These are phyloP conservation scores for Laspeyria flexula DNA, from an alignment of 2,888 invertebrate species.

Conservation along the genomic window DNA sequence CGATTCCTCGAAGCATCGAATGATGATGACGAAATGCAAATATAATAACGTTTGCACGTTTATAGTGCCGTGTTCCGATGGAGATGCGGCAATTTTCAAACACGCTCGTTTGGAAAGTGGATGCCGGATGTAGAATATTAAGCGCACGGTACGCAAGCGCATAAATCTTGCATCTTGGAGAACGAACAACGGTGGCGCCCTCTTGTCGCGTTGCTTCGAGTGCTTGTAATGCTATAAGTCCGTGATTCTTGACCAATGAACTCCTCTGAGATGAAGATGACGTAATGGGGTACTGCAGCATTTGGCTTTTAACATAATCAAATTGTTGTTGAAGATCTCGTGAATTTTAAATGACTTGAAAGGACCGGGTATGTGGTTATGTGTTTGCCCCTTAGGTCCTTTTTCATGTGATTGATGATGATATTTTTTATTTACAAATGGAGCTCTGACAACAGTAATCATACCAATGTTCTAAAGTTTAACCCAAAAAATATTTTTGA, in stretches of 20 bases:
- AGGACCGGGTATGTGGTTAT: too few relatives aligned
- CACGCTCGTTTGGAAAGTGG: slow-evolving; percentile 65
- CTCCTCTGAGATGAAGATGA: slow-evolving; percentile 5
- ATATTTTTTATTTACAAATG: too few relatives aligned
- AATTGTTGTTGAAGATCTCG: not conserved
- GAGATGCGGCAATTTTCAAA: slow-evolving; percentile 67
- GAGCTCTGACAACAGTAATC: too few relatives aligned
- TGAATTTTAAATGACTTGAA: not conserved
- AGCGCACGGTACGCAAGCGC: slow-evolving; percentile 57
- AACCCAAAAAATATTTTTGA: too few relatives aligned
- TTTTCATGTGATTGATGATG: too few relatives aligned
- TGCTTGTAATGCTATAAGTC: slow-evolving; percentile 7
- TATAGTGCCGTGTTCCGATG: slow-evolving; percentile 28
- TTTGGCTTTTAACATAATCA: not conserved
- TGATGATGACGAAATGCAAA: slow-evolving; percentile 5
- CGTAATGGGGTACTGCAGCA: slow-evolving; percentile 4
- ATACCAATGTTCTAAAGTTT: too few relatives aligned
- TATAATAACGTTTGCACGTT: slow-evolving; percentile 38
- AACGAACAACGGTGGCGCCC: slow-evolving; percentile 49
- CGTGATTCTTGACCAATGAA: slow-evolving; percentile 7
- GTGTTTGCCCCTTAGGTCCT: too few relatives aligned
- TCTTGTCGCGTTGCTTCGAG: slow-evolving; percentile 37
- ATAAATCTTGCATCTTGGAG: slow-evolving; percentile 61
- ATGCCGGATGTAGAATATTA: slow-evolving; percentile 67
- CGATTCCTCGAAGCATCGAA: not conserved